Evolutionary conservation across 1,140 invertebrate species (phyloP).

Genomic region (Aphelinus atriplicis): DNA sequence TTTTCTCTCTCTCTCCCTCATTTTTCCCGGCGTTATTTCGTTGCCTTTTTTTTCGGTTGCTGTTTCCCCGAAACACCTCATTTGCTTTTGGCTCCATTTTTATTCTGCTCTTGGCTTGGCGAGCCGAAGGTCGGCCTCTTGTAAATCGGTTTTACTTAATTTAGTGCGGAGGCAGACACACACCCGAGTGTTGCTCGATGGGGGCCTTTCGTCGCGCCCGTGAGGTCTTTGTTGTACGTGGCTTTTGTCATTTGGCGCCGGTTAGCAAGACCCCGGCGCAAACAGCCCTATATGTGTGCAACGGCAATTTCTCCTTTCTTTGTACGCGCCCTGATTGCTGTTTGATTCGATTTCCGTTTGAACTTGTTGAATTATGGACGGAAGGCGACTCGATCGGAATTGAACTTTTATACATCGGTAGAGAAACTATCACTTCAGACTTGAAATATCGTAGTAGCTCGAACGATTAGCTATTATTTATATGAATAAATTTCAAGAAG

Average conservation of each 20-base stretch:
- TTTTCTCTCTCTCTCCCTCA: slow-evolving; percentile 12
- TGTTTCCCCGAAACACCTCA: background rate
- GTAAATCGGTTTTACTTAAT: too few relatives aligned
- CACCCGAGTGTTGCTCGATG: background rate
- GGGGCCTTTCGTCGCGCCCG: background rate
- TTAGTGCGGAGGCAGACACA: background rate
- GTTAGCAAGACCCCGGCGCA: slow-evolving; percentile 15
- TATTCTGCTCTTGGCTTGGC: background rate
- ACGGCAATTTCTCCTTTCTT: background rate
- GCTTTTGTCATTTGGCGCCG: slow-evolving; percentile 26
- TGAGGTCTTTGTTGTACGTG: slow-evolving; percentile 1
- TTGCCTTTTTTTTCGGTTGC: background rate
- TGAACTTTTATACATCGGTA: too few relatives aligned
- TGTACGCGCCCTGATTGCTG: background rate
- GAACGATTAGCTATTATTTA: too few relatives aligned
- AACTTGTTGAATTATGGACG: too few relatives aligned
- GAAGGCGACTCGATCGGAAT: too few relatives aligned
- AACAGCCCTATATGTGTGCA: background rate
- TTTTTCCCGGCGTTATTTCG: background rate
- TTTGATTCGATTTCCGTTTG: slow-evolving; percentile 10
- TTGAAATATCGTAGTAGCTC: too few relatives aligned
- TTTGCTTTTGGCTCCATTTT: slow-evolving; percentile 3
- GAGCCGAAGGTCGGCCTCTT: slow-evolving; percentile 2
- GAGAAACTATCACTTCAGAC: too few relatives aligned
- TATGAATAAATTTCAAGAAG: too few relatives aligned